phyloP scores from a whole-genome alignment of 2,888 invertebrate species.

The Lydus trimaculatus region DNA sequence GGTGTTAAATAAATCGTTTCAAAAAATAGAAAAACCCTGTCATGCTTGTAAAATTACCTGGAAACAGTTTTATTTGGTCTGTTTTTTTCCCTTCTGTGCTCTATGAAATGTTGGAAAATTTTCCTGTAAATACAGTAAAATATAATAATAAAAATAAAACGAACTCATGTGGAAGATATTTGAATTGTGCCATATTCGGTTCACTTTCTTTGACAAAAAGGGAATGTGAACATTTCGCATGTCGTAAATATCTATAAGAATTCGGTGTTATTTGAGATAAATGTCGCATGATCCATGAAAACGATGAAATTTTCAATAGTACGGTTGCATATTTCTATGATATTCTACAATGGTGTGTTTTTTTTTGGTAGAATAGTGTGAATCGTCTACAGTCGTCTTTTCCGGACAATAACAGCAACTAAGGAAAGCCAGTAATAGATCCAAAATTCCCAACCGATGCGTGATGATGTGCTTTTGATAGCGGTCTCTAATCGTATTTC shows the following conservation, averaged over 20 bases:
- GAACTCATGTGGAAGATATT: background rate
- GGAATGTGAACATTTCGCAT: background rate
- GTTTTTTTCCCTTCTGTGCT: no score
- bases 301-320: background rate
- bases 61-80: background rate
- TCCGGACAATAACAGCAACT: background rate
- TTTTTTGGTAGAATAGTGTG: background rate
- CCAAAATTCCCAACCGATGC: background rate
- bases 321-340: background rate
- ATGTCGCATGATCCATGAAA: background rate
- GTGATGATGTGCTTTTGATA: constrained; percentile 5
- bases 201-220: background rate
- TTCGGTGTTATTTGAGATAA: background rate
- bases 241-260: background rate
- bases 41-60: background rate
- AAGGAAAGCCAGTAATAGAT: background rate
- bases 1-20: background rate
- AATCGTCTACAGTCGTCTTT: background rate
- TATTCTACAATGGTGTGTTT: background rate
- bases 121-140: background rate
- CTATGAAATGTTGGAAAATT: background rate
- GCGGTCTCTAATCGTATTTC: background rate
- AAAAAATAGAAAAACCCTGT: background rate
- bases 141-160: background rate
- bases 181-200: background rate